Evolutionary conservation across 2,113 vertebrate species (phyloP), one percentile per base, ranked within the genome.

Genomic region (Lutjanus erythropterus): DNA sequence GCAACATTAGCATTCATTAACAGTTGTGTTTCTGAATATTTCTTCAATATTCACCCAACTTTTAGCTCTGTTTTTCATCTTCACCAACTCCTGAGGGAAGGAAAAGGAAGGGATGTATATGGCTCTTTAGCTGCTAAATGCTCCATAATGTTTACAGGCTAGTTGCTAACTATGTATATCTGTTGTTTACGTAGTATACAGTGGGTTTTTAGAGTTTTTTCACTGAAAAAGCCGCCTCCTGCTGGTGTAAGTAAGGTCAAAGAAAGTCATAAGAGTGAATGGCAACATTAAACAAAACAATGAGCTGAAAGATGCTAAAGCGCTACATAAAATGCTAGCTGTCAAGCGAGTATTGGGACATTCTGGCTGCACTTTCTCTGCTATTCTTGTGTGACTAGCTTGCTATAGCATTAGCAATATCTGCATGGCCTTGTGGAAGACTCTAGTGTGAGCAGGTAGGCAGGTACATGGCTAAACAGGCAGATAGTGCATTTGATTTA

Each of bases 31-130:
- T 50, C 65, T 14, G 14, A 37, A 39, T 25, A n/a, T 19, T 14
- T 15, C n/a, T 37, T 31, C 2, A 25, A 37, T 50, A 25, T 25
- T 37, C 7, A 18, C 27, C 25, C 31, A 2, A 0, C 5, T 55
- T 39, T 16, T 27, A 27, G 58, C 67, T 44, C 65, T 27, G 21
- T 55, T 55, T 70, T 61, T 56, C 25, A 49, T 64, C 58, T 75
- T 58, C 21, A 2, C 71, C 49, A 50, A 1, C 15, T 52, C 23
- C 7, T n/a, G 2, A 52, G 33, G 18, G 1, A n/a, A 42, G 25
- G n/a, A n/a, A n/a, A n/a, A n/a, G n/a, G n/a, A n/a, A n/a, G n/a
- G n/a, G n/a, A n/a, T n/a, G 9, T 19, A 14, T 46, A 4, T 23
- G 35, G 0, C 46, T 49, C 50, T 21, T 37, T 10, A 67, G 27